A percentile compares a stretch with the other conserved stretches of the same genome.
These are phyloP conservation scores for Menidia menidia DNA, from an alignment of 2,797 vertebrate genomes.

Conservation along the genomic window DNA sequence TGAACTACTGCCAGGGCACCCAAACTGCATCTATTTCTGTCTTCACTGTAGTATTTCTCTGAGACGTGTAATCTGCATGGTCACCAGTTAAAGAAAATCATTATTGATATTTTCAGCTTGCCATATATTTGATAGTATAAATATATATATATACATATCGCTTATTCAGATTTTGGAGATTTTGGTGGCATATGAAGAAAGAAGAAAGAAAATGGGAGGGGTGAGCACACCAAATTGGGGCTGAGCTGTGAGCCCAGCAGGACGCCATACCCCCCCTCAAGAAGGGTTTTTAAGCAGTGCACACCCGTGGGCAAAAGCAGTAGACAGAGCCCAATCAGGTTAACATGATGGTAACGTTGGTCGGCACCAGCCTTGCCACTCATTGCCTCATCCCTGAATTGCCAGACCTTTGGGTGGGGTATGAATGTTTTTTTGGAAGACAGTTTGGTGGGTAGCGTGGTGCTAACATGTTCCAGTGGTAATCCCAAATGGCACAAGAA, in stretches of 20 bases:
- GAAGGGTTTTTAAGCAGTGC: constrained; percentile 55
- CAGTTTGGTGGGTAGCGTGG: constrained; percentile 62
- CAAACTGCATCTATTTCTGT: constrained; percentile 38
- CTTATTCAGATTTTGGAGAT: constrained; percentile 66
- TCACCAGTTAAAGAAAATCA: constrained; percentile 15
- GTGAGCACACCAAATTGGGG: constrained; percentile 13
- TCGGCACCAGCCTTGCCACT: constrained; percentile 63
- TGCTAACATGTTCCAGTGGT: constrained; percentile 68
- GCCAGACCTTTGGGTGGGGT: constrained; percentile 64
- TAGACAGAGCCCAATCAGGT: constrained; percentile 59
- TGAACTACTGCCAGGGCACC: constrained; percentile 34
- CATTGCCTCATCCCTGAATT: constrained; percentile 53
- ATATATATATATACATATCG: too few species aligned
- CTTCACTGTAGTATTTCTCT: constrained; percentile 21
- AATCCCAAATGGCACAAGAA: constrained; percentile 76
- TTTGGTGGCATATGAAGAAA: constrained; percentile 54
- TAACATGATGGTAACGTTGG: constrained; percentile 71
- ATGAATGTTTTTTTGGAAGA: constrained; percentile 43
- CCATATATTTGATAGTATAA: neutral
- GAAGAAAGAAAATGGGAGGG: constrained; percentile 47
- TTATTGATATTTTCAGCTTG: neutral
- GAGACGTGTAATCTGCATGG: constrained; percentile 2
- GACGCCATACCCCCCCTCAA: constrained; percentile 54
- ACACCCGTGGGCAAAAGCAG: constrained; percentile 58
- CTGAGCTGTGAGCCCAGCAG: constrained; percentile 57